Percentiles rank a stretch among this genome's conserved stretches.
phyloP scores from a whole-genome alignment of 2,888 invertebrate genomes.

The Diarsia mendica region DNA sequence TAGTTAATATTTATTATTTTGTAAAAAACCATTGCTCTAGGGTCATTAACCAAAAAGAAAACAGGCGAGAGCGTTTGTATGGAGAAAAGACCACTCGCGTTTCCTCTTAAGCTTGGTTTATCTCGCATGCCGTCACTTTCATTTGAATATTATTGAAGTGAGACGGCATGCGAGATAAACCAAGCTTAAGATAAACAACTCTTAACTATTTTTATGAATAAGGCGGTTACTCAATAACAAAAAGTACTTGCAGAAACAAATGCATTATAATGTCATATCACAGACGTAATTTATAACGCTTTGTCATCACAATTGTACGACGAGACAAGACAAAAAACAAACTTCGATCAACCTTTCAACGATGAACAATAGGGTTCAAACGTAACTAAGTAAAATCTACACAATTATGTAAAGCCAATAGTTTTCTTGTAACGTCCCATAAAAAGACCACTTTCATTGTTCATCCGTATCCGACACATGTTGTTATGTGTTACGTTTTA shows the following conservation, averaged over 20 bases:
- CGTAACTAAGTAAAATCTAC: constrained; percentile 42
- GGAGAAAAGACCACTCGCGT: no score
- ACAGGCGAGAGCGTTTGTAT: no score
- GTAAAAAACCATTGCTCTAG: no score
- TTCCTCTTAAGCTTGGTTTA: no score
- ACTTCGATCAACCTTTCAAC: constrained; percentile 13
- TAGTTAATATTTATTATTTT: no score
- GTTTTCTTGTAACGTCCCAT: constrained; percentile 49
- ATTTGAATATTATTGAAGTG: no score
- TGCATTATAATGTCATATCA: constrained; percentile 3
- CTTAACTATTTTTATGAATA: no score
- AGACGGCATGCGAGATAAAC: no score
- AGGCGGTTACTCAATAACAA: neutral
- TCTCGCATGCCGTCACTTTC: no score
- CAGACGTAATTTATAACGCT: constrained; percentile 6
- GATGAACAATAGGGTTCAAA: constrained; percentile 21
- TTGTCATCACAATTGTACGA: constrained; percentile 34
- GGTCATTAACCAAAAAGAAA: no score
- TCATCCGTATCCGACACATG: constrained; percentile 65
- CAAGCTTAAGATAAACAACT: no score
- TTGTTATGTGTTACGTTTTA: constrained; percentile 64
- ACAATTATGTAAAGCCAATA: constrained; percentile 57
- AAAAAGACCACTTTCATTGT: constrained; percentile 66
- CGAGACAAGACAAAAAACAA: constrained; percentile 31
- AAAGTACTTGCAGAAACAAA: neutral